Percentiles rank a stretch among this genome's conserved stretches.
Evolutionary conservation across 2,797 vertebrate genomes (phyloP).

Genomic region (Acipenser oxyrinchus): DNA sequence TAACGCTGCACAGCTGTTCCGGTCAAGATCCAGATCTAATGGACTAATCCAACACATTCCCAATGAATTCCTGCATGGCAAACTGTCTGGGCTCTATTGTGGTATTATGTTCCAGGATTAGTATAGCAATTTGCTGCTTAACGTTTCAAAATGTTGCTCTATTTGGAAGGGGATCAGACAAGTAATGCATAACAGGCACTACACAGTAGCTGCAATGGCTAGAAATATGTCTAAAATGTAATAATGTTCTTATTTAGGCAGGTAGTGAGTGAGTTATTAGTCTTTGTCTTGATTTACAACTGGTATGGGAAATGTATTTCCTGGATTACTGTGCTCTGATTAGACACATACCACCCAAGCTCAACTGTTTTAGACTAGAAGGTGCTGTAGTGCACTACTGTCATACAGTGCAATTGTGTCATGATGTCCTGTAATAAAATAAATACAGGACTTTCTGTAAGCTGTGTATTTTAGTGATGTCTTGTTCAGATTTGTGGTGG

Average conservation of each 20-base stretch:
- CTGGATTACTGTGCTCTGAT: background rate
- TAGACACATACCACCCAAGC: background rate
- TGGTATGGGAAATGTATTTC: slow-evolving; percentile 1
- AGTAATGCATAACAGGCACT: background rate
- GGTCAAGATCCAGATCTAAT: background rate
- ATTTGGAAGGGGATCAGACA: background rate
- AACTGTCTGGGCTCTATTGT: background rate
- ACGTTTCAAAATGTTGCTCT: background rate
- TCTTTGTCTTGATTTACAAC: background rate
- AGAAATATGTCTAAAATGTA: background rate
- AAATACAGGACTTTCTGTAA: no score
- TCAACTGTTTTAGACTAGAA: background rate
- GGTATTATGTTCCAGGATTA: background rate
- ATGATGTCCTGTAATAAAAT: no score
- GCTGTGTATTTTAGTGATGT: no score
- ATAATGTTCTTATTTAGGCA: slow-evolving; percentile 1
- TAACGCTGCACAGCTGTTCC: background rate
- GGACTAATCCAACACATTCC: background rate
- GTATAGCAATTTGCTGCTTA: background rate
- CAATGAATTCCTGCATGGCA: background rate
- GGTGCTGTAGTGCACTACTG: no score
- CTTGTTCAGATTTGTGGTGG: no score
- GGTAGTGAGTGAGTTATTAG: background rate
- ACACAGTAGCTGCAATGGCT: background rate
- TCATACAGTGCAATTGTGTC: no score